Evolutionary conservation across 2,888 invertebrate genomes (phyloP).

Genomic region (Aelia acuminata): DNA sequence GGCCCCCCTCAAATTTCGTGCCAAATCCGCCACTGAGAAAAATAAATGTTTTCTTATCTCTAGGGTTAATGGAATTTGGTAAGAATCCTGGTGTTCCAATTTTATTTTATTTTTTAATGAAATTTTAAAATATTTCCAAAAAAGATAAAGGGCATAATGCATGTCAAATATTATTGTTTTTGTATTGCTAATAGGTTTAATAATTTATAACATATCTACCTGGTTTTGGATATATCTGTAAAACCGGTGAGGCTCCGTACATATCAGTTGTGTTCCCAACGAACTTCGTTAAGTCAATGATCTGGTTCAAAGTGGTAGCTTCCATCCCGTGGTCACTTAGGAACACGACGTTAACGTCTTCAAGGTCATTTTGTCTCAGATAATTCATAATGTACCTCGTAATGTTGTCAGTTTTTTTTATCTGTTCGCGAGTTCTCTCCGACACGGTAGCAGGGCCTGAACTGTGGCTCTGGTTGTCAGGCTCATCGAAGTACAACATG

Average conservation of each 20-base stretch:
- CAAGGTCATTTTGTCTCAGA: conserved; percentile 70
- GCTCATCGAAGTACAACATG: conserved; percentile 79
- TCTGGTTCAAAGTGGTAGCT: conserved; percentile 72
- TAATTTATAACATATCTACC: conserved; percentile 68
- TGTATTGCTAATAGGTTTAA: too few species aligned
- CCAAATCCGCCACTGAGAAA: too few species aligned
- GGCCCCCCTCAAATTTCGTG: too few species aligned
- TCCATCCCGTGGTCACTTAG: conserved; percentile 84
- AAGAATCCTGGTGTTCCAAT: too few species aligned
- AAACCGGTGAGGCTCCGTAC: conserved; percentile 74
- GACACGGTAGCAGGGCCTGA: conserved; percentile 72
- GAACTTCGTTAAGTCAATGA: conserved; percentile 74
- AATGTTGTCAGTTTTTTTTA: conserved; percentile 72
- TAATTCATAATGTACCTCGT: conserved; percentile 74
- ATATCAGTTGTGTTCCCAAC: conserved; percentile 71
- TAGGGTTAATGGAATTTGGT: too few species aligned
- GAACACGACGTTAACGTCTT: conserved; percentile 76
- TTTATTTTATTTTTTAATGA: too few species aligned
- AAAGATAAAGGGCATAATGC: too few species aligned
- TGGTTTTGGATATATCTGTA: conserved; percentile 74
- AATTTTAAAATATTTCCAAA: too few species aligned
- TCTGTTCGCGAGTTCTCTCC: conserved; percentile 69
- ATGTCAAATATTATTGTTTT: too few species aligned
- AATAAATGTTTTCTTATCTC: too few species aligned
- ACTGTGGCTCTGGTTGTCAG: conserved; percentile 76